Evolutionary conservation across 1,140 invertebrate species (phyloP).

Genomic region (Portunus trituberculatus): DNA sequence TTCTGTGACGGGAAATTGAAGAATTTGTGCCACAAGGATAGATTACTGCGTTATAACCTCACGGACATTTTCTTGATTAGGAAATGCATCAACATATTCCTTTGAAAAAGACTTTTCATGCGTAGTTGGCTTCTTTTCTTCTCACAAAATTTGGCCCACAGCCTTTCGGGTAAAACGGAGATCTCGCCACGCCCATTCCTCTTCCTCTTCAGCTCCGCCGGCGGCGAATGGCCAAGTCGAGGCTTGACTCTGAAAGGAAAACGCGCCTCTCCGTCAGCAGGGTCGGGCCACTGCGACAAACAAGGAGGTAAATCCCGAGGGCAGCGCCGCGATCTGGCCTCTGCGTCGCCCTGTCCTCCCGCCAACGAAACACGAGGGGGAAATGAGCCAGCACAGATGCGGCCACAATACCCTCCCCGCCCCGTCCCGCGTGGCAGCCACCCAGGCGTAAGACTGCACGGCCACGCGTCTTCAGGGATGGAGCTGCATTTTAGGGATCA

Average conservation of each 20-base stretch:
- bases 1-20: neutral
- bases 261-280: neutral
- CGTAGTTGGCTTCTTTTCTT: neutral
- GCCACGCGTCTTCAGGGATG: neutral
- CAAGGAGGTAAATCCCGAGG: neutral
- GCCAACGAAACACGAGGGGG: neutral
- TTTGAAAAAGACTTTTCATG: no score
- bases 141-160: neutral
- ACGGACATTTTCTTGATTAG: no score
- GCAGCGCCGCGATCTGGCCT: neutral
- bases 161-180: neutral
- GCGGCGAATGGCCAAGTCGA: neutral
- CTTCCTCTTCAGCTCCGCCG: neutral
- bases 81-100: no score
- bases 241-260: neutral
- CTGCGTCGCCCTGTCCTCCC: neutral
- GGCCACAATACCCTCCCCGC: constrained; percentile 29
- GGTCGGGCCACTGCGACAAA: neutral
- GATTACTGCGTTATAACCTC: no score
- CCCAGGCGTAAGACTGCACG: neutral
- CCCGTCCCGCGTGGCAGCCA: neutral
- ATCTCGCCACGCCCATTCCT: neutral
- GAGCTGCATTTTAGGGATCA: neutral
- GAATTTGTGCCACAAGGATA: neutral
- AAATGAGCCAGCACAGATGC: constrained; percentile 41